Evolutionary conservation across 1,140 invertebrate species (phyloP).

Genomic region (Uloborus diversus): DNA sequence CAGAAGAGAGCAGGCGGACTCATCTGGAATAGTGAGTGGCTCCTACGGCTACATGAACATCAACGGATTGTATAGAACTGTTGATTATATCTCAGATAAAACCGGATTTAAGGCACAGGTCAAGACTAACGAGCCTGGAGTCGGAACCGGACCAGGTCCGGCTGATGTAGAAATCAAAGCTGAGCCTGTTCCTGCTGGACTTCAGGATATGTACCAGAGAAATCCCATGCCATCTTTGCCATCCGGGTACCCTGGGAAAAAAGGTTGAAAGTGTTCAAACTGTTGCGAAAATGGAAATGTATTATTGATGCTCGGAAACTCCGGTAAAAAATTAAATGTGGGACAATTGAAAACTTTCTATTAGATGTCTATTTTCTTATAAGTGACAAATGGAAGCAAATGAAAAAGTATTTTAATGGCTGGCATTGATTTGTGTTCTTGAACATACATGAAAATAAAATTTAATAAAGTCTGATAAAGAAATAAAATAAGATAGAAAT

Average conservation of each 20-base stretch:
- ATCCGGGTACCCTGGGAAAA: neutral
- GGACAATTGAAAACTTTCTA: no score
- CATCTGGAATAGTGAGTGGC: constrained; percentile 50
- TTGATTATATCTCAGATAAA: constrained; percentile 57
- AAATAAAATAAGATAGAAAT: no score
- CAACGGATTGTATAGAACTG: constrained; percentile 53
- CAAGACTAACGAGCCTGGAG: constrained; percentile 59
- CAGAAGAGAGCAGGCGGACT: constrained; percentile 50
- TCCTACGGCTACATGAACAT: constrained; percentile 55
- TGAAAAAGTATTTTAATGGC: no score
- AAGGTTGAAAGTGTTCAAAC: neutral
- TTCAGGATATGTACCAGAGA: neutral
- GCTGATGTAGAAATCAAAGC: constrained; percentile 10
- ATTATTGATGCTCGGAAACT: no score
- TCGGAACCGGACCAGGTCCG: constrained; percentile 11
- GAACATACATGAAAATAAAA: no score
- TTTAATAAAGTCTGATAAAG: no score
- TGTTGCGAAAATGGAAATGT: no score
- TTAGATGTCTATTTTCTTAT: no score
- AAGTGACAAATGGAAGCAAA: no score
- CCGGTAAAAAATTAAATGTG: no score
- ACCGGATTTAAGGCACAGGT: constrained; percentile 57
- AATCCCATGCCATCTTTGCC: neutral
- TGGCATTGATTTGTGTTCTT: no score
- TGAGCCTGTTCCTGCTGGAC: neutral